A percentile compares a stretch with the other conserved stretches of the same genome.
These are phyloP conservation scores for Brachyopa scutellaris DNA, from an alignment of 2,888 invertebrate genomes.

Conservation along the genomic window DNA sequence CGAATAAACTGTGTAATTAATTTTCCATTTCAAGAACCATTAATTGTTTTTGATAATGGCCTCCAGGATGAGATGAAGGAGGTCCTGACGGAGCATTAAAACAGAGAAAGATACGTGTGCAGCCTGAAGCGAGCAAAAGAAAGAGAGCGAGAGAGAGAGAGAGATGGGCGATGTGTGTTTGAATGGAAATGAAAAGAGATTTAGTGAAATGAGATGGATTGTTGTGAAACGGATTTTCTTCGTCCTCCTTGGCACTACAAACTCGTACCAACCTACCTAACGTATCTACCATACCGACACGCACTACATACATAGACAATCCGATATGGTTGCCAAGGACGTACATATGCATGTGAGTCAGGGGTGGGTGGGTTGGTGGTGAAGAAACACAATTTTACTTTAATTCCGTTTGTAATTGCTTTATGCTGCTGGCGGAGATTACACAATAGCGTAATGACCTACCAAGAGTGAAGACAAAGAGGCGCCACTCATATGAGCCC, in stretches of 20 bases:
- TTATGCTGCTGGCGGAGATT: slow-evolving; percentile 70
- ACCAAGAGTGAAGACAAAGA: slow-evolving; percentile 66
- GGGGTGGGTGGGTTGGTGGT: slow-evolving; percentile 7
- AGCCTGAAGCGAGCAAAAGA: slow-evolving; percentile 42
- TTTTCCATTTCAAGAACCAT: slow-evolving; percentile 76
- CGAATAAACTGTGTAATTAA: slow-evolving; percentile 76
- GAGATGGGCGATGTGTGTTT: slow-evolving; percentile 4
- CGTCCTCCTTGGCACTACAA: slow-evolving; percentile 11
- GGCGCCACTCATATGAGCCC: slow-evolving; percentile 65
- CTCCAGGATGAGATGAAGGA: slow-evolving; percentile 67
- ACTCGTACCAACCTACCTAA: no score
- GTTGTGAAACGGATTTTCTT: slow-evolving; percentile 67
- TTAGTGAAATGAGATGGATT: slow-evolving; percentile 72
- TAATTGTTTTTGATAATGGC: slow-evolving; percentile 76
- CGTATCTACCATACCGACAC: slow-evolving; percentile 2
- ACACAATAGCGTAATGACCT: slow-evolving; percentile 72
- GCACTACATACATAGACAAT: slow-evolving; percentile 9
- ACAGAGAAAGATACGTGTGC: slow-evolving; percentile 66
- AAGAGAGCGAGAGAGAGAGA: slow-evolving; percentile 18
- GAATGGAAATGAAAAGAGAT: slow-evolving; percentile 44
- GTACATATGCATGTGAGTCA: not conserved
- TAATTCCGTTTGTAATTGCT: slow-evolving; percentile 72
- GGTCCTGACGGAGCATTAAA: slow-evolving; percentile 55
- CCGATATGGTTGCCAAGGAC: slow-evolving; percentile 27
- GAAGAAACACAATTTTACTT: slow-evolving; percentile 68